Evolutionary conservation across 2,113 vertebrate genomes (phyloP).

Genomic region (Girardinichthys multiradiatus): DNA sequence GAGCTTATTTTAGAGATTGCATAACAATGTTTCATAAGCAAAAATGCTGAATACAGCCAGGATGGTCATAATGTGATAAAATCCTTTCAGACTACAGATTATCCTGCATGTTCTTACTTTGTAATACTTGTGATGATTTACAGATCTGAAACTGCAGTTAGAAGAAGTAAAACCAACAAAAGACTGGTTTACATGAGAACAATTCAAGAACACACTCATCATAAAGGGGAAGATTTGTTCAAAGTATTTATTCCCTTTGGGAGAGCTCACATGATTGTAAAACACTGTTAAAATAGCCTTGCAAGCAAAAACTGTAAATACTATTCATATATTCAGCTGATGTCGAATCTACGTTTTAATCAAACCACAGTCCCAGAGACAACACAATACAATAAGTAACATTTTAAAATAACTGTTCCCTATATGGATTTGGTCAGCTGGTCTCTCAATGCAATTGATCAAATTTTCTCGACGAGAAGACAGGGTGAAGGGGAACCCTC

Average conservation of each 20-base stretch:
- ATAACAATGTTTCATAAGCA: conserved; percentile 76
- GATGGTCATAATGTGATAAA: conserved; percentile 48
- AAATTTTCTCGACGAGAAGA: too few relatives aligned
- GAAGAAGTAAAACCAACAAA: neutral
- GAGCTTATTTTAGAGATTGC: conserved; percentile 72
- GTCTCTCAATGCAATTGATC: too few relatives aligned
- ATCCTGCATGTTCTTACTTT: neutral
- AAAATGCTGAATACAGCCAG: conserved; percentile 37
- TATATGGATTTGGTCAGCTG: too few relatives aligned
- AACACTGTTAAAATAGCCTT: too few relatives aligned
- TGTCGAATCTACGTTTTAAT: too few relatives aligned
- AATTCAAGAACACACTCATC: neutral
- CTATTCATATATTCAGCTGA: too few relatives aligned
- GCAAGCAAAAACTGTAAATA: too few relatives aligned
- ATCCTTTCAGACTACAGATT: conserved; percentile 23
- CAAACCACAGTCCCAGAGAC: too few relatives aligned
- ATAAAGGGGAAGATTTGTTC: neutral
- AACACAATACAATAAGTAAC: too few relatives aligned
- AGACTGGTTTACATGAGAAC: neutral
- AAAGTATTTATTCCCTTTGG: neutral
- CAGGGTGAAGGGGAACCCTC: too few relatives aligned
- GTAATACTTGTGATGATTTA: neutral
- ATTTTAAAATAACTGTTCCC: too few relatives aligned
- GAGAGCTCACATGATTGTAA: neutral
- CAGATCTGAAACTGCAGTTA: neutral